Conservation (phyloP, 1,140 invertebrate species). For the Pomacea maculata region DNA sequence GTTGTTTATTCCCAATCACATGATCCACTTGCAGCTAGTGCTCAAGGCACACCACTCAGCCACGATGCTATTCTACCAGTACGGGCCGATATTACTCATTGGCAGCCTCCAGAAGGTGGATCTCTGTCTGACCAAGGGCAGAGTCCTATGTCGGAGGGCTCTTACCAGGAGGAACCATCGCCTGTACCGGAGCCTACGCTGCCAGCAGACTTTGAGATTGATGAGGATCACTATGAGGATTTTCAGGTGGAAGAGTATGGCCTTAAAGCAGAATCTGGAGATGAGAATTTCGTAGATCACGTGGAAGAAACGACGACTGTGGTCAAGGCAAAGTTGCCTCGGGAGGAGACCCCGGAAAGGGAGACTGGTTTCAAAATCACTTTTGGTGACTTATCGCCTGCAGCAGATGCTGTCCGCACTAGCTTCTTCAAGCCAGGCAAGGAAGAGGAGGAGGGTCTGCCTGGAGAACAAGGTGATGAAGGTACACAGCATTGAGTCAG, state of each 20-base stretch:
- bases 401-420: neutral
- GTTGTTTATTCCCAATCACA: slow-evolving; percentile 11
- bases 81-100: neutral
- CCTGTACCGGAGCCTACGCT: slow-evolving; percentile 39
- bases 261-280: slow-evolving; percentile 17
- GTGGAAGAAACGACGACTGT: slow-evolving; percentile 24
- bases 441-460: slow-evolving; percentile 9
- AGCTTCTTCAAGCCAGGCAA: neutral
- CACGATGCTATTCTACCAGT: slow-evolving; percentile 10
- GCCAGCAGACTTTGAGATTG: slow-evolving; percentile 32
- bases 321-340: slow-evolving; percentile 3
- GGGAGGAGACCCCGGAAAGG: slow-evolving; percentile 3
- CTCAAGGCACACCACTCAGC: neutral
- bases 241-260: neutral
- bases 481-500: slow-evolving; percentile 8
- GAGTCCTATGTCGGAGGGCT: slow-evolving; percentile 35
- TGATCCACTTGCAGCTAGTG: slow-evolving; percentile 18
- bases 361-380: neutral
- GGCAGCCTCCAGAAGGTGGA: neutral
- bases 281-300: slow-evolving; percentile 26
- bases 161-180: slow-evolving; percentile 39
- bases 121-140: slow-evolving; percentile 23
- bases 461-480: slow-evolving; percentile 15
- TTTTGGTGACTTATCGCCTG: neutral
- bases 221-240: slow-evolving; percentile 16